Evolutionary conservation across 2,888 invertebrate species (phyloP), one percentile per base, ranked within the genome.

Genomic region (Ceraclea dissimilis): DNA sequence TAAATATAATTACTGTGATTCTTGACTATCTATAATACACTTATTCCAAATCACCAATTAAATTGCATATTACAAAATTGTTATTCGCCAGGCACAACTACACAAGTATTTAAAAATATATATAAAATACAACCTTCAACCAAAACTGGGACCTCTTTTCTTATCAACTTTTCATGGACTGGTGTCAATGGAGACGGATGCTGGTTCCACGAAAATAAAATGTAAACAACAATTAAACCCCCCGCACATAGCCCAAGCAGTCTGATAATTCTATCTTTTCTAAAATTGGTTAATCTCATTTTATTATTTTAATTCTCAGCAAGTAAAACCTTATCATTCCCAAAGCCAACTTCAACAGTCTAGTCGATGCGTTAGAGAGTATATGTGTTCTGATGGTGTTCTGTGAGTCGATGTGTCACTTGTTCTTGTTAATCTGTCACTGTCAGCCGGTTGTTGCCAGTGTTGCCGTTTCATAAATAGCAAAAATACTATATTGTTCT

Each of bases 131-230:
- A 19, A 73, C 73, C 73, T 50, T 69, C 68, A 1, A 71, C 63
- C 33, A 73, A 63, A 33, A 68, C 67, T 22, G 73, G 73, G 56
- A 66, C 64, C 57, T 72, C 69, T 44, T 57, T 57, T 34, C 17
- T 31, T n/a, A 43, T 22, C 13, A 57, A 34, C 53, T 57, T 57
- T 33, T 53, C 49, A 10, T 49, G 20, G 43, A 19, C 52, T 19
- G 57, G 57, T 39, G 20, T 6, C 33, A 51, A 22, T n/a, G 50
- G 33, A 26, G 34, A 33, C 1, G 47, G 44, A 13, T 56, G 52
- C 2, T 49, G 26, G 18, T 39, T 52, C 55, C 52, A 56, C 18
- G 54, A 46, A 33, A 51, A 49, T 46, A 58, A 31, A 4, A 56
- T 26, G 43, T 58, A 58, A 16, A 55, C 26, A 17, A 58, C 22